Conservation (phyloP, 1,140 invertebrate species). For the Capitella teleta region DNA sequence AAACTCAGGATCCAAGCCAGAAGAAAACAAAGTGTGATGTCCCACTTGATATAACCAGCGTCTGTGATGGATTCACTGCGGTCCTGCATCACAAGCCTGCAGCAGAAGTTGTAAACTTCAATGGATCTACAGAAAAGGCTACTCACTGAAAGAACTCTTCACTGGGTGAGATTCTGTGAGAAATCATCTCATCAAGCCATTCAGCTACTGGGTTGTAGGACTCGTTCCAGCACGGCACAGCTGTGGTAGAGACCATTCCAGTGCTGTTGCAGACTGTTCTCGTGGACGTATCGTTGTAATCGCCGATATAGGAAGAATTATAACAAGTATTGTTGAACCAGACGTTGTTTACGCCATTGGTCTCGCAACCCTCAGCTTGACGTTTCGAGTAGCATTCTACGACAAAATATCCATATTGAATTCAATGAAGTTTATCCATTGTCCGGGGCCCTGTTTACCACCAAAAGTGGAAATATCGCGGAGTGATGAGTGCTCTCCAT, state of each 20-base stretch:
- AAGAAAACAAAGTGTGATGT: constrained; percentile 73
- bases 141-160: constrained; percentile 57
- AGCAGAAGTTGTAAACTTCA: constrained; percentile 1
- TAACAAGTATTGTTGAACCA: background rate
- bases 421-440: background rate
- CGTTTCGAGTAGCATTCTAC: constrained; percentile 5
- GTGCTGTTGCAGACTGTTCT: background rate
- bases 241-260: background rate
- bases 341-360: background rate
- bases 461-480: background rate
- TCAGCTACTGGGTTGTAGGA: constrained; percentile 11
- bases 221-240: constrained; percentile 2
- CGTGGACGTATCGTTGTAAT: background rate
- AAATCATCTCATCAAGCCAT: constrained; percentile 18
- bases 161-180: constrained; percentile 41
- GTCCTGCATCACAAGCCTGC: constrained; percentile 39
- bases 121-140: background rate
- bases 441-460: background rate
- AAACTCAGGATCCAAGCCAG: constrained; percentile 84
- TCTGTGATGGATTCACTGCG: constrained; percentile 59
- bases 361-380: background rate
- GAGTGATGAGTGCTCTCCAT: background rate
- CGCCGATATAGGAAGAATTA: background rate
- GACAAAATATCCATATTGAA: background rate
- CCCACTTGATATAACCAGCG: constrained; percentile 76